Base-by-base conservation (phyloP, 1,140 invertebrate species). In the Platyura marginata region DNA sequence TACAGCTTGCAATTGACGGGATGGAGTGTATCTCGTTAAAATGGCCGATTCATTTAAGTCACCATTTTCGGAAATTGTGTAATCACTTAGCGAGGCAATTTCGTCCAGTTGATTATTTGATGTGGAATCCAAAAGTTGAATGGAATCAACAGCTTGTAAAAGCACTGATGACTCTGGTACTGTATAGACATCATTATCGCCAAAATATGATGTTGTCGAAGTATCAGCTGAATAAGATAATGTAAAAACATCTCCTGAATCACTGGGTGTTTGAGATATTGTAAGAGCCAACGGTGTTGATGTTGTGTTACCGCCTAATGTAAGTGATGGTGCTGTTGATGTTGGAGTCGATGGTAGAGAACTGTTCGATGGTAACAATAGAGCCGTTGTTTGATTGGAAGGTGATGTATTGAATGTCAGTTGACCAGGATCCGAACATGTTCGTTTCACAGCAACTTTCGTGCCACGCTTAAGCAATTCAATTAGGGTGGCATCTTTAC, bases 81-180 rank as follows among this genome's bases (percentile, higher is more conserved):
- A 75, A 48, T 81, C 78, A 50, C 79, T 77, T 29, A 81, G 59
- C 3, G 72, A 70, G 4, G 68, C 68, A 23, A 81, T 70, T 41
- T 82, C 71, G 51, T 79, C 72, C 21, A 81, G 56, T 40, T 77
- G 74, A 50, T 78, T 74, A 2, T 71, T 64, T 18, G 64, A 61
- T 32, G 62, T 59, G 43, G 73, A 70, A 15, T 74, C 72, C 1
- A 81, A 64, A 43, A 86, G 67, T 53, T 85, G 75, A 46, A 71
- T 69, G 3, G 75, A 68, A 54, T 72, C 70, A 19, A 72, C 70
- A 3, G 57, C 58, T 49, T 81, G 77, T 19, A 81, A 57, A 25
- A 81, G 57, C 57, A 81, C 77, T 15, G 63, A 61, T 21, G 72
- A 74, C 47, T 81, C 77, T 20, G 74, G 73, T 1, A 79, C 76